phyloP scores from a whole-genome alignment of 1,140 invertebrate species.

The Habropoda laboriosa region DNA sequence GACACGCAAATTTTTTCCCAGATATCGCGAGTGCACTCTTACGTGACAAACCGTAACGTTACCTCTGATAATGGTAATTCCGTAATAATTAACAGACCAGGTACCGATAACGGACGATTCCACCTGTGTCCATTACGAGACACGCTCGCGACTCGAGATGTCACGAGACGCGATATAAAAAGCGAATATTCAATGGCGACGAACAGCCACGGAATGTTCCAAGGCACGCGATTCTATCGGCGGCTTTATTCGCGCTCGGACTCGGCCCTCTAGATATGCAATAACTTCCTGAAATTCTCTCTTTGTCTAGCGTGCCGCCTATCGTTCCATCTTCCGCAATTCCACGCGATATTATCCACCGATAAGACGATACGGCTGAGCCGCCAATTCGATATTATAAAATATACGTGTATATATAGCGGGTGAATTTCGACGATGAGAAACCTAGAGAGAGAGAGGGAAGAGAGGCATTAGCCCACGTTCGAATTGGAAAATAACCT shows the following conservation, averaged over 20 bases:
- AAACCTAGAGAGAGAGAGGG: not conserved
- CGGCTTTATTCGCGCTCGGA: not conserved
- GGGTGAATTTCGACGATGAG: no score
- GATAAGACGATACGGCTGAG: slow-evolving; percentile 43
- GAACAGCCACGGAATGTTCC: slow-evolving; percentile 56
- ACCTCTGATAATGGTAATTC: not conserved
- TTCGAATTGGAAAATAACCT: slow-evolving; percentile 50
- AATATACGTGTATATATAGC: not conserved
- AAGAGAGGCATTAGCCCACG: not conserved
- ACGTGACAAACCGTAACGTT: no score
- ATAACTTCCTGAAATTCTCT: slow-evolving; percentile 66
- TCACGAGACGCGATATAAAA: slow-evolving; percentile 26
- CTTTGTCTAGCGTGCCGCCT: slow-evolving; percentile 54
- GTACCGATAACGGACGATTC: not conserved
- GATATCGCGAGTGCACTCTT: no score
- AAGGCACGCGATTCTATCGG: slow-evolving; percentile 66
- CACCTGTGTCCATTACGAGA: not conserved
- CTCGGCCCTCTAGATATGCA: slow-evolving; percentile 40
- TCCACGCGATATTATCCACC: slow-evolving; percentile 48
- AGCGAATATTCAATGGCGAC: slow-evolving; percentile 15
- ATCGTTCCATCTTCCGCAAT: slow-evolving; percentile 70
- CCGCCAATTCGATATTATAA: not conserved
- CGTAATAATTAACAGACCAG: not conserved
- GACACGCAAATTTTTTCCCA: no score
- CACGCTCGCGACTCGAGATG: slow-evolving; percentile 2